phyloP scores from a whole-genome alignment of 2,797 vertebrate genomes.

The Leuciscus waleckii region DNA sequence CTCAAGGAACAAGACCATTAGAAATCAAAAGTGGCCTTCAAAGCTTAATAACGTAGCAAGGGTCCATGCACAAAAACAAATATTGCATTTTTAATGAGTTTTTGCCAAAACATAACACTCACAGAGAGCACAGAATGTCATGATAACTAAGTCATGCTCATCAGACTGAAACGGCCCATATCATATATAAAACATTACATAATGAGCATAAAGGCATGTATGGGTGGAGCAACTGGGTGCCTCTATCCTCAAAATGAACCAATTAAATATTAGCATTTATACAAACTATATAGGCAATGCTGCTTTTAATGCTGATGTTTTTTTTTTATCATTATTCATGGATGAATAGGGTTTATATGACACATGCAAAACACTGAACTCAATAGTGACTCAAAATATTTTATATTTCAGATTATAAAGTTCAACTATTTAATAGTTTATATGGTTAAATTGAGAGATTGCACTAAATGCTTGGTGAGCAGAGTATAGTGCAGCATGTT shows the following conservation, averaged over 20 bases:
- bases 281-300: not conserved
- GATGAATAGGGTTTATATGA: not conserved
- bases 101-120: conserved; percentile 72
- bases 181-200: conserved; percentile 77
- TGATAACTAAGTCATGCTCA: conserved; percentile 79
- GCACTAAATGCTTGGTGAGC: conserved; percentile 71
- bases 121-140: conserved; percentile 71
- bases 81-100: conserved; percentile 79
- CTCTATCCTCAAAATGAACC: conserved; percentile 58
- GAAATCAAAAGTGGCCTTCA: conserved; percentile 16
- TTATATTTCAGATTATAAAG: not conserved
- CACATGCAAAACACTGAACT: not conserved
- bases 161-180: conserved; percentile 77
- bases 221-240: conserved; percentile 60
- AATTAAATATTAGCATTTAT: conserved; percentile 63
- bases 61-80: conserved; percentile 50
- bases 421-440: conserved; percentile 19
- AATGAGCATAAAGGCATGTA: conserved; percentile 58
- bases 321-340: not conserved
- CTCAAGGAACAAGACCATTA: conserved; percentile 1
- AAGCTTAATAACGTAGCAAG: conserved; percentile 24
- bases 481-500: conserved; percentile 22
- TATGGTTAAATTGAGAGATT: conserved; percentile 74
- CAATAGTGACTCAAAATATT: not conserved
- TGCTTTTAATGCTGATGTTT: not conserved